phyloP scores from a whole-genome alignment of 2,888 invertebrate genomes.

The Dynastes grantii region DNA sequence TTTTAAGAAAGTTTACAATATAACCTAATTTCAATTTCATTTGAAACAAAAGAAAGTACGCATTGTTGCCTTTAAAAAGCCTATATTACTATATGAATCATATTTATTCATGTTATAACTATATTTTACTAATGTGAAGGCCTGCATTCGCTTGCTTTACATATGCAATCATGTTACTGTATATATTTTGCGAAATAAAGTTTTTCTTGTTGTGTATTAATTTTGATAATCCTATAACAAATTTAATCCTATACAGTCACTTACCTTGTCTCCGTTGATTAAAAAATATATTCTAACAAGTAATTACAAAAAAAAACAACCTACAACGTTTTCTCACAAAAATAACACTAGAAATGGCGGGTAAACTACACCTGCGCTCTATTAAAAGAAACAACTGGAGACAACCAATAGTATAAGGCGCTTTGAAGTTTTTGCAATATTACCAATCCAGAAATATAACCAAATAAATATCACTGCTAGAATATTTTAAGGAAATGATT shows the following conservation, averaged over 20 bases:
- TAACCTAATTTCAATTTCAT: constrained; percentile 43
- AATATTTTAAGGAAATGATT: too few relatives aligned
- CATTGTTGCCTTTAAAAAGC: constrained; percentile 54
- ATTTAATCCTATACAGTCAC: not conserved
- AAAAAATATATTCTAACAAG: not conserved
- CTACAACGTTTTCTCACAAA: constrained; percentile 7
- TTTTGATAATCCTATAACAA: constrained; percentile 12
- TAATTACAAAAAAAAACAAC: not conserved
- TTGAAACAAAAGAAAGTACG: constrained; percentile 33
- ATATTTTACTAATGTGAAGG: constrained; percentile 50
- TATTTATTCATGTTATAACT: constrained; percentile 44
- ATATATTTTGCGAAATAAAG: constrained; percentile 53
- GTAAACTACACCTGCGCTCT: constrained; percentile 25
- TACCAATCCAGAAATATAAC: too few relatives aligned
- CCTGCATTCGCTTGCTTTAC: constrained; percentile 55
- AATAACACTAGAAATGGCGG: constrained; percentile 44
- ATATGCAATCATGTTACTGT: constrained; percentile 51
- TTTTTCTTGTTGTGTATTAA: constrained; percentile 46
- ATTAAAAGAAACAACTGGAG: constrained; percentile 9
- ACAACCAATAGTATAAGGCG: not conserved
- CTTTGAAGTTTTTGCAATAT: too few relatives aligned
- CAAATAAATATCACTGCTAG: too few relatives aligned
- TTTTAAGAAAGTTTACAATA: constrained; percentile 32
- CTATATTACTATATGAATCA: constrained; percentile 50
- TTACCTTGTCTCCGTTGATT: constrained; percentile 12